Conservation (phyloP, 2,797 vertebrate genomes). For the Pangasius sanitwongsei region DNA sequence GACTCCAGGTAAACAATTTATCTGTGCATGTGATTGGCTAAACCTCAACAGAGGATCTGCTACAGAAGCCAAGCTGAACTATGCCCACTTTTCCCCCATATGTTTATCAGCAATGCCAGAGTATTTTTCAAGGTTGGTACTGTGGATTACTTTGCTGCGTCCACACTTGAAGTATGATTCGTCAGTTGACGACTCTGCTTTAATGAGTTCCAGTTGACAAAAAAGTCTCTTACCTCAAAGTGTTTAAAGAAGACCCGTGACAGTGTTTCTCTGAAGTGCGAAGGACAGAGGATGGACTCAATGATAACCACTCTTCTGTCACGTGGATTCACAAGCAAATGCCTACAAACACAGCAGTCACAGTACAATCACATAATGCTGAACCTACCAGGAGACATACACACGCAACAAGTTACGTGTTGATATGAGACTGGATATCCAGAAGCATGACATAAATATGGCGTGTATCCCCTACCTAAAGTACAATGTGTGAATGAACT, state of each 20-base stretch:
- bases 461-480: slow-evolving; percentile 82
- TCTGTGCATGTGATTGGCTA: not conserved
- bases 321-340: slow-evolving; percentile 95
- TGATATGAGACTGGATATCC: not conserved
- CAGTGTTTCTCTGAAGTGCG: slow-evolving; percentile 96
- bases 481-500: slow-evolving; percentile 96
- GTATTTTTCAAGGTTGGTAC: not conserved
- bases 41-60: not conserved
- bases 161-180: not conserved
- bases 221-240: slow-evolving; percentile 84
- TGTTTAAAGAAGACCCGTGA: slow-evolving; percentile 97
- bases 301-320: slow-evolving; percentile 96
- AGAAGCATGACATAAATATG: not conserved
- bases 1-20: not conserved
- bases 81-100: not conserved
- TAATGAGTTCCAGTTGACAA: not conserved
- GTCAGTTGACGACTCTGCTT: too few species aligned
- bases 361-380: not conserved
- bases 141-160: not conserved
- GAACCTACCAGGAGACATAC: not conserved
- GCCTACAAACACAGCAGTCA: slow-evolving; percentile 70
- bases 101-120: not conserved
- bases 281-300: slow-evolving; percentile 94
- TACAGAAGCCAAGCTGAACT: not conserved
- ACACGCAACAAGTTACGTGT: not conserved